phyloP scores from a whole-genome alignment of 2,113 vertebrate species.

The Vimba vimba region DNA sequence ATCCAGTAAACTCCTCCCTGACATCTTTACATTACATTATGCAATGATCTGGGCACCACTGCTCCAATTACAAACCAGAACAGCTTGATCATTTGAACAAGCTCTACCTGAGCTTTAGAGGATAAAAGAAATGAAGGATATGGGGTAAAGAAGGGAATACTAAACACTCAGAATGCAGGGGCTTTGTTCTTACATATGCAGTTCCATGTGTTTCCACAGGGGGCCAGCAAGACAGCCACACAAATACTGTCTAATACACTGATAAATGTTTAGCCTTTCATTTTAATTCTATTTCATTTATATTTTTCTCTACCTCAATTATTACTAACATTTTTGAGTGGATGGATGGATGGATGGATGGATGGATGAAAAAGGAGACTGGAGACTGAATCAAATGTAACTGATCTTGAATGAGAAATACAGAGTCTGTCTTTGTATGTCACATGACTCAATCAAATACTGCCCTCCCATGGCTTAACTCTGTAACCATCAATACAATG shows the following conservation, averaged over 20 bases:
- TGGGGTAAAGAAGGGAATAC: background rate
- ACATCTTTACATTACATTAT: conserved; percentile 25
- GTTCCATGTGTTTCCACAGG: conserved; percentile 40
- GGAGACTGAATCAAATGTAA: background rate
- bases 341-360: too few relatives aligned
- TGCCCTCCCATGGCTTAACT: conserved; percentile 72
- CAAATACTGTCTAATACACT: background rate
- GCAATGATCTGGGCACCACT: conserved; percentile 24
- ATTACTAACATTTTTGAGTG: background rate
- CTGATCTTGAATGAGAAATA: background rate
- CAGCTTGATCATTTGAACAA: background rate
- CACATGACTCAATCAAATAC: conserved; percentile 64
- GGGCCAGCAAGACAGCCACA: background rate
- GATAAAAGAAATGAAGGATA: background rate
- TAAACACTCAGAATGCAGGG: background rate
- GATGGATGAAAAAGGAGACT: background rate
- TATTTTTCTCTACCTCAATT: background rate
- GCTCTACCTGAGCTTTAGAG: background rate
- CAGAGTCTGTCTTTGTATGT: background rate
- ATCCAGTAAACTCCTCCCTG: conserved; percentile 11
- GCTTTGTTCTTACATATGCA: conserved; percentile 48
- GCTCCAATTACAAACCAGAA: conserved; percentile 2
- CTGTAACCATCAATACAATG: conserved; percentile 59
- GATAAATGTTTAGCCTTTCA: background rate
- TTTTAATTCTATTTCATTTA: background rate